Conservation (phyloP, 1,140 invertebrate genomes). For the Lerema accius region DNA sequence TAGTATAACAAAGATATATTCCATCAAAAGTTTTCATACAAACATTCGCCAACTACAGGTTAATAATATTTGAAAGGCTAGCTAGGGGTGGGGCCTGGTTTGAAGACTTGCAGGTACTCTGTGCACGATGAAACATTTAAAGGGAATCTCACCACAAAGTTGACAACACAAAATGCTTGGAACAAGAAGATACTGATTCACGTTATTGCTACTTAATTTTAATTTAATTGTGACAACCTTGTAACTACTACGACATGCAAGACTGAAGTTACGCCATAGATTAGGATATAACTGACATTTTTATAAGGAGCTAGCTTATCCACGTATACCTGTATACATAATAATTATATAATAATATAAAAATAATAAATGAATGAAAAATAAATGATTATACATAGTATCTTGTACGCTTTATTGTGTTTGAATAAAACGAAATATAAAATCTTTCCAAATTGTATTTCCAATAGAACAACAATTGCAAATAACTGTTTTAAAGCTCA, state of each 20-base stretch:
- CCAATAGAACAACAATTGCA: constrained; percentile 79
- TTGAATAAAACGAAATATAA: constrained; percentile 45
- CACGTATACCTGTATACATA: constrained; percentile 14
- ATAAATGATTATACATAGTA: constrained; percentile 1
- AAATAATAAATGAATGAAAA: neutral
- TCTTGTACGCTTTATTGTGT: constrained; percentile 15
- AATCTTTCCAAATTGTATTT: constrained; percentile 76
- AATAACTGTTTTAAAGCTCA: constrained; percentile 77
- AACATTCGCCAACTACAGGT: no score
- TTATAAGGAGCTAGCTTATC: constrained; percentile 7
- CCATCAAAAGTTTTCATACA: no score
- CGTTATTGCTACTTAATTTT: no score
- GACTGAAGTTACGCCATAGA: constrained; percentile 35
- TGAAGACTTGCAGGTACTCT: no score
- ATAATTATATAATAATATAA: no score
- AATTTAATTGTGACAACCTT: constrained; percentile 1
- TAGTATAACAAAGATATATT: no score
- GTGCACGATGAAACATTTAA: no score
- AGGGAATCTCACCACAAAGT: no score
- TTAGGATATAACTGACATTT: constrained; percentile 13
- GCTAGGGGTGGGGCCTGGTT: no score
- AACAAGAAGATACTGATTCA: no score
- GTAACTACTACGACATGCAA: constrained; percentile 16
- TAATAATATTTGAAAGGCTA: no score
- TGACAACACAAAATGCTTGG: no score